Base-by-base conservation (phyloP, 1,140 invertebrate species). In the Brachionus paranguensis region DNA sequence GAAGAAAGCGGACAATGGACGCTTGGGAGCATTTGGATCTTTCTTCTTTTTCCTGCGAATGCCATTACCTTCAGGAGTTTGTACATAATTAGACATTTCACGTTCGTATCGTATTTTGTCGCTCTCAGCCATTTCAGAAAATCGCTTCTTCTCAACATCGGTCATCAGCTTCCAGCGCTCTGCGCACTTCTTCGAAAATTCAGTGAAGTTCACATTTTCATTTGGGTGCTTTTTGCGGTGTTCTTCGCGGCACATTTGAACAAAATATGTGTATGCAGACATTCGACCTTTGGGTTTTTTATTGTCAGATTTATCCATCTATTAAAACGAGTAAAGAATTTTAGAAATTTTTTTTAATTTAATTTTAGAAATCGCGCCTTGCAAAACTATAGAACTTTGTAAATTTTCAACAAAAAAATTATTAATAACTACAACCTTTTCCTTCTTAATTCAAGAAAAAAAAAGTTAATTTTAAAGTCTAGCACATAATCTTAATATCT, bases 161-260 rank as follows among this genome's bases (percentile, higher is more conserved):
- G 93, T 94, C 98, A 99, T 99, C 85, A 95, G 96, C 27, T 98
- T 99, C 98, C 98, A 99, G 90, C 96, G 93, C 89, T 97, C 95
- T 78, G 97, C 95, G 90, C 97, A 99, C 89, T 98, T 99, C 91
- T 96, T 96, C 33, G 96, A 98, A 89, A 99, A 99, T 87, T 99
- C 97, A 17, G 96, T 94, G 89, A 99, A 99, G 74, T 98, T 94
- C 33, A 99, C 96, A 89, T 95, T 95, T 89, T 99, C 97, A 88
- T 96, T 95, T 7, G 98, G 98, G 89, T 99, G 96, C 89, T 98
- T 98, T 90, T 97, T 98, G 92, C 99, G 99, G 91, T 98, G 96
- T 85, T 91, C 90, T 89, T 99, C 97, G 47, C 97, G 93, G 90
- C 97, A 99, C 37, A 95, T 98, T 89, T 99, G 97, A 85, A 99